Percentiles rank a stretch among this genome's conserved stretches.
Conservation (phyloP, 2,888 invertebrate genomes). For the Drosophila mimica region DNA sequence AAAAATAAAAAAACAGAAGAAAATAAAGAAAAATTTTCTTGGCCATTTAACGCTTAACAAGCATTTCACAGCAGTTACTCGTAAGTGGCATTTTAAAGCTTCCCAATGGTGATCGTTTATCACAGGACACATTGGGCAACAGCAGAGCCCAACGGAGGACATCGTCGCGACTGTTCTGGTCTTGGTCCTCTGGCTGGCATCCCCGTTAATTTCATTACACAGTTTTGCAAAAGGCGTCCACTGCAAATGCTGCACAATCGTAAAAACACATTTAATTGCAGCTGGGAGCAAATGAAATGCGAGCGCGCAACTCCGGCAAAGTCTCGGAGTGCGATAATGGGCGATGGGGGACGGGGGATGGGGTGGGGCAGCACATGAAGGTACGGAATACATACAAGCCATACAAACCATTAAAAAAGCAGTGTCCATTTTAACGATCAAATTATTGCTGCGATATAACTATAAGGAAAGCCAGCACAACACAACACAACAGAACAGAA, state of each 20-base stretch:
- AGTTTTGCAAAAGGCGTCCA: conserved; percentile 18
- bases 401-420: conserved; percentile 59
- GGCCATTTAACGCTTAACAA: conserved; percentile 74
- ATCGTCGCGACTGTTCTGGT: conserved; percentile 22
- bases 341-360: not conserved
- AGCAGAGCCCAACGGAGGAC: conserved; percentile 13
- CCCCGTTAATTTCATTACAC: conserved; percentile 71
- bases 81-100: conserved; percentile 79
- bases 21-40: conserved; percentile 53
- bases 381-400: not conserved
- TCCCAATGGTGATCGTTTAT: conserved; percentile 70
- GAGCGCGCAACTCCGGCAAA: conserved; percentile 25
- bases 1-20: not conserved
- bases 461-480: conserved; percentile 40
- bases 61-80: conserved; percentile 68
- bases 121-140: conserved; percentile 37
- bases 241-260: conserved; percentile 75
- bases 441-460: conserved; percentile 69
- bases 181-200: conserved; percentile 19
- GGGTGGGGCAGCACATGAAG: not conserved
- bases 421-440: conserved; percentile 78
- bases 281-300: conserved; percentile 67
- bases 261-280: conserved; percentile 80
- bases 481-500: not conserved
- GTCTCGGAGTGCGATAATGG: conserved; percentile 23